phyloP scores from a whole-genome alignment of 2,113 vertebrate species.

The Xiphophorus maculatus region DNA sequence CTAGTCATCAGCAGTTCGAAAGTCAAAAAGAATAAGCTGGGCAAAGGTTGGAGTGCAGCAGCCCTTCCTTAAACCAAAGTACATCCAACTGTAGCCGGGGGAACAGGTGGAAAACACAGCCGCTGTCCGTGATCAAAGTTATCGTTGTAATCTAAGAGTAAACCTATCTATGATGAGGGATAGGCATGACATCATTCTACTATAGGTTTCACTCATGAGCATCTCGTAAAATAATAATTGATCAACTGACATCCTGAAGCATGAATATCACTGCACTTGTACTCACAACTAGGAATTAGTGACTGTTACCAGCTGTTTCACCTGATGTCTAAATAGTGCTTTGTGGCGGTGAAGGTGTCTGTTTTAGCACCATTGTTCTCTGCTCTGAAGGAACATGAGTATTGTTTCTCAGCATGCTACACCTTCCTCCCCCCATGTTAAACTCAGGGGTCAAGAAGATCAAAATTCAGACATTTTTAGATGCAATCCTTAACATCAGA shows the following conservation, averaged over 20 bases:
- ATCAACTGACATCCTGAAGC: too few species aligned
- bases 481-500: background rate
- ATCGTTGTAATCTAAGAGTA: too few species aligned
- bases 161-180: background rate
- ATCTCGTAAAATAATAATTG: too few species aligned
- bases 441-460: background rate
- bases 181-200: background rate
- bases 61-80: slow-evolving; percentile 86
- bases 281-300: too few species aligned
- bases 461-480: background rate
- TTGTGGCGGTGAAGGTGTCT: slow-evolving; percentile 28
- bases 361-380: slow-evolving; percentile 52
- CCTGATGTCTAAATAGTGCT: background rate
- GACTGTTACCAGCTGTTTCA: background rate
- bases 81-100: slow-evolving; percentile 32
- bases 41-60: slow-evolving; percentile 80
- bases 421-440: slow-evolving; percentile 42
- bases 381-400: slow-evolving; percentile 29
- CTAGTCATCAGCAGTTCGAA: slow-evolving; percentile 46
- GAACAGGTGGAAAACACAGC: background rate
- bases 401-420: slow-evolving; percentile 46
- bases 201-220: background rate
- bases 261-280: too few species aligned
- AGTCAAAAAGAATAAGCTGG: slow-evolving; percentile 52
- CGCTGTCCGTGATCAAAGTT: background rate